phyloP scores from a whole-genome alignment of 2,888 invertebrate species.

The Hirtodrosophila cameraria region DNA sequence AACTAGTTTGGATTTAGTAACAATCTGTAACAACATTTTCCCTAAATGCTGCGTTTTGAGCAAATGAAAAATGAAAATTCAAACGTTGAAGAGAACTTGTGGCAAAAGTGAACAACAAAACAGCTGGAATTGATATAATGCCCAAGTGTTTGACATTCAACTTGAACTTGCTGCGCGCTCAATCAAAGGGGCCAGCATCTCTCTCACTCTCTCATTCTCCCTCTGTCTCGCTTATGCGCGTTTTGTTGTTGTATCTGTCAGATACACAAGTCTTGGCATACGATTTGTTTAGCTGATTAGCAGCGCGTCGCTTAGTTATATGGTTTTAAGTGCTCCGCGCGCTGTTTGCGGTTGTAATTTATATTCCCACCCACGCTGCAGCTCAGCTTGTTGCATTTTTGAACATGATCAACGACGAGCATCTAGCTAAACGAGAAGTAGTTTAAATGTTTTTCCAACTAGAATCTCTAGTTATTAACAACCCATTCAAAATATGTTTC shows the following conservation, averaged over 20 bases:
- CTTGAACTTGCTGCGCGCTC: constrained; percentile 75
- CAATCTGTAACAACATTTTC: too few relatives aligned
- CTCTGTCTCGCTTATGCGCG: background rate
- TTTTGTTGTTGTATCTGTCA: constrained; percentile 37
- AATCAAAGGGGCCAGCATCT: constrained; percentile 26
- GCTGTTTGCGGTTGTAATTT: constrained; percentile 73
- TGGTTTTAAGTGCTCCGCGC: constrained; percentile 52
- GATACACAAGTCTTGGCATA: constrained; percentile 29
- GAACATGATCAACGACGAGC: constrained; percentile 37
- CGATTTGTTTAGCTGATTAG: constrained; percentile 67
- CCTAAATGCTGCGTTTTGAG: too few relatives aligned
- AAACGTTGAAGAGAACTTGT: too few relatives aligned
- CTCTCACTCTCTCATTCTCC: background rate
- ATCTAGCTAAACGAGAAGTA: constrained; percentile 56
- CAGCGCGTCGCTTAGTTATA: constrained; percentile 52
- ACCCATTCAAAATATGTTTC: constrained; percentile 35
- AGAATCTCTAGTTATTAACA: constrained; percentile 35
- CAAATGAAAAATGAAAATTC: too few relatives aligned
- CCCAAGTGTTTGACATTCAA: constrained; percentile 75
- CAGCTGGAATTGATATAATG: too few relatives aligned
- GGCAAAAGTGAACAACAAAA: too few relatives aligned
- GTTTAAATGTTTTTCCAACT: constrained; percentile 20
- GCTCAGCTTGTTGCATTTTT: constrained; percentile 35
- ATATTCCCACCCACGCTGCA: constrained; percentile 56
- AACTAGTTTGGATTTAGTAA: too few relatives aligned